phyloP scores from a whole-genome alignment of 2,113 vertebrate genomes.

The Eretmodus cyanostictus region DNA sequence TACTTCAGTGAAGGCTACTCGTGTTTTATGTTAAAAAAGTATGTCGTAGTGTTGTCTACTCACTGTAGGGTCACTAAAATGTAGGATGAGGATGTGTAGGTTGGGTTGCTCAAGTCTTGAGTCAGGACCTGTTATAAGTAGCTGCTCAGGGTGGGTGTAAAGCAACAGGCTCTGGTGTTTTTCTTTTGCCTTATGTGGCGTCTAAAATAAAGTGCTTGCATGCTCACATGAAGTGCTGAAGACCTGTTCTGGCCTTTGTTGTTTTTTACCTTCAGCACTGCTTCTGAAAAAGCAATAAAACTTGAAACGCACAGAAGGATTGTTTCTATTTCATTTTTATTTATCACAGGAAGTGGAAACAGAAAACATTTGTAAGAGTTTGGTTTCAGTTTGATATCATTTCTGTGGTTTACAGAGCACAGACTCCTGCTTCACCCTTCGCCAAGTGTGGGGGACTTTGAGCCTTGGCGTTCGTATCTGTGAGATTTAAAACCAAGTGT shows the following conservation, averaged over 20 bases:
- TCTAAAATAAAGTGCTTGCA: neutral
- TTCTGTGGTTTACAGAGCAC: neutral
- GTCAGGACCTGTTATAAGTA: neutral
- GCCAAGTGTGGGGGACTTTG: neutral
- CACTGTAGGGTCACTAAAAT: neutral
- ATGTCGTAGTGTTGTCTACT: neutral
- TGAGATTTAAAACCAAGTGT: neutral
- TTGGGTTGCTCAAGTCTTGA: neutral
- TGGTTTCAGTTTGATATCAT: neutral
- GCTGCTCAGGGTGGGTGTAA: neutral
- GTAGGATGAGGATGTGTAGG: neutral
- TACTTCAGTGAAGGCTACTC: constrained; percentile 47
- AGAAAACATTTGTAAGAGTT: neutral
- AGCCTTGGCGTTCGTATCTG: neutral
- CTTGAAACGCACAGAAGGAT: neutral
- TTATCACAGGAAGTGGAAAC: neutral
- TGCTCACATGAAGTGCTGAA: neutral
- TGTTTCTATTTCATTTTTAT: neutral
- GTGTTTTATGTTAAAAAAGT: constrained; percentile 47
- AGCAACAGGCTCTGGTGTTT: neutral
- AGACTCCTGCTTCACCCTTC: neutral
- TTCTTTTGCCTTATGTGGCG: neutral
- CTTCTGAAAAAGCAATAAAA: constrained; percentile 13
- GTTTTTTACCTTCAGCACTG: neutral
- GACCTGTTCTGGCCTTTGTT: neutral